Conservation (phyloP, 2,113 vertebrate genomes). For the Lepisosteus oculatus region DNA sequence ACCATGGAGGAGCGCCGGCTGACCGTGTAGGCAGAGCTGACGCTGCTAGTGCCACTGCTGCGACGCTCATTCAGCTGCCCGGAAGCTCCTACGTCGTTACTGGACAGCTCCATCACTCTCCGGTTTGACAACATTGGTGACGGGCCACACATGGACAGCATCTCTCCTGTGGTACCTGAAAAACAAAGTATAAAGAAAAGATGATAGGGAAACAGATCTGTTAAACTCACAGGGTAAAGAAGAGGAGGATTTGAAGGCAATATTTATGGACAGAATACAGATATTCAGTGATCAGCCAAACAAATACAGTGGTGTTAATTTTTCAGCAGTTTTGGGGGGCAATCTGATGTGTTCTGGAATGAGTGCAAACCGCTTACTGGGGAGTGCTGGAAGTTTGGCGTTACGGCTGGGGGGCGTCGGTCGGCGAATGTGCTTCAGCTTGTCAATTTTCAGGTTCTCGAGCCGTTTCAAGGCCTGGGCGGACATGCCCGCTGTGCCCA, state of each 20-base stretch:
- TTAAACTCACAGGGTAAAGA: background rate
- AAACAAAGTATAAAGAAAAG: background rate
- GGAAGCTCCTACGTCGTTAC: constrained; percentile 49
- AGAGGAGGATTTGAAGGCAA: too few relatives aligned
- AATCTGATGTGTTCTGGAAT: too few relatives aligned
- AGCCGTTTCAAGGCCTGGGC: constrained; percentile 81
- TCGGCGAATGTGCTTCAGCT: constrained; percentile 83
- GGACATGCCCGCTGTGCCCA: constrained; percentile 73
- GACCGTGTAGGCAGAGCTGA: constrained; percentile 91
- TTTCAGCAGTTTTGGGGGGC: too few relatives aligned
- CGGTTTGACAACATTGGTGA: constrained; percentile 66
- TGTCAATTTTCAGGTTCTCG: constrained; percentile 93
- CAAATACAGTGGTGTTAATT: too few relatives aligned
- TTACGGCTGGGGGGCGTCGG: constrained; percentile 62
- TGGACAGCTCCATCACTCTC: constrained; percentile 70
- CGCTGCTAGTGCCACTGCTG: constrained; percentile 84
- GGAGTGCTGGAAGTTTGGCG: constrained; percentile 72
- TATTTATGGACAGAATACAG: too few relatives aligned
- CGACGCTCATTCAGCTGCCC: constrained; percentile 68
- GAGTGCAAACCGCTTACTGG: too few relatives aligned
- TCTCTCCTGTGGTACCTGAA: constrained; percentile 56
- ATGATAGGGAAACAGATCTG: constrained; percentile 1
- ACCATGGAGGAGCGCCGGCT: constrained; percentile 87
- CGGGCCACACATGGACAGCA: constrained; percentile 57
- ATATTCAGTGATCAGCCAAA: too few relatives aligned